These are phyloP conservation scores for Mormyrops boulengeri DNA, from an alignment of 2,797 vertebrate species.

Conservation along the genomic window DNA sequence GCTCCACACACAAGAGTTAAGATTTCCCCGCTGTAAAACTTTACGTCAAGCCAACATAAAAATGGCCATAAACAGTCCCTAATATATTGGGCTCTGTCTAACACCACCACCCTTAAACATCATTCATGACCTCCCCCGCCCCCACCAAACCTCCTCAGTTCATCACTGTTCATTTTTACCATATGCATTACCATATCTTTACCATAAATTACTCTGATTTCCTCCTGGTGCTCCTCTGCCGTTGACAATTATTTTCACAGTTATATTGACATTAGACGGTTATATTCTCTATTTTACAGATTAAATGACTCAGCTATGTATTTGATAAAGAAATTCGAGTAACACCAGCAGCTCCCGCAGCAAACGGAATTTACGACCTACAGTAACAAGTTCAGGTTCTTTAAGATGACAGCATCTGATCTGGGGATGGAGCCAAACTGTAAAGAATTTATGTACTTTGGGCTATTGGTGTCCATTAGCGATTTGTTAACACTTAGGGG, in stretches of 20 bases:
- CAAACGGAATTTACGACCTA: neutral
- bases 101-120: neutral
- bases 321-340: neutral
- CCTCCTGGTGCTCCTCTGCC: neutral
- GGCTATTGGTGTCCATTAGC: neutral
- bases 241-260: neutral
- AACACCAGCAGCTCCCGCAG: neutral
- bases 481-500: neutral
- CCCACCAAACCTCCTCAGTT: neutral
- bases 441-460: neutral
- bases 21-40: conserved; percentile 5
- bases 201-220: neutral
- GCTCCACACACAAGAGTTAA: neutral
- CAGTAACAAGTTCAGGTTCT: neutral
- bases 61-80: neutral
- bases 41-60: neutral
- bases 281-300: neutral
- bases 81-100: neutral
- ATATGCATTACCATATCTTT: neutral
- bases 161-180: neutral
- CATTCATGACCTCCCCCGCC: neutral
- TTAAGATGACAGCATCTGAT: neutral
- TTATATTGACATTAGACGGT: neutral
- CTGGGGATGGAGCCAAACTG: neutral
- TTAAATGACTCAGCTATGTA: neutral